Evolutionary conservation across 1,140 invertebrate species (phyloP).

Genomic region (Drosophila nigrodunni): DNA sequence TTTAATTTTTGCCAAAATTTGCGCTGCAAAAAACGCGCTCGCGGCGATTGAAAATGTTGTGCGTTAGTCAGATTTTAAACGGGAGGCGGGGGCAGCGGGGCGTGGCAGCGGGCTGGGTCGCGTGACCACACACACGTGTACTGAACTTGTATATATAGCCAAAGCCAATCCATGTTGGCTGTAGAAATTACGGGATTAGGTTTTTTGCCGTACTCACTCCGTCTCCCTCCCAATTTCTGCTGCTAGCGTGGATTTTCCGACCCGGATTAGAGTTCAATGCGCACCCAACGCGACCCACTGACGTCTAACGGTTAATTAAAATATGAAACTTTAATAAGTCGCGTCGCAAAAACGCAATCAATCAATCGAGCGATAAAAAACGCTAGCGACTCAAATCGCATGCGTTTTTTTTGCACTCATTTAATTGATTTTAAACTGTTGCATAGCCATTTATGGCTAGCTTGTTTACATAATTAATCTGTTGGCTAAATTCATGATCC

Average conservation of each 20-base stretch:
- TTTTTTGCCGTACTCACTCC: constrained; percentile 52
- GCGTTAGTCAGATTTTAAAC: constrained; percentile 80
- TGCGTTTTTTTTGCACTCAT: constrained; percentile 30
- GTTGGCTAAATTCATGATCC: constrained; percentile 43
- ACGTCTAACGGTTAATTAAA: constrained; percentile 69
- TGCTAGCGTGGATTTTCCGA: constrained; percentile 6
- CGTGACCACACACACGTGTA: constrained; percentile 18
- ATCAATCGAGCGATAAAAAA: constrained; percentile 43
- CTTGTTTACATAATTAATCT: constrained; percentile 64
- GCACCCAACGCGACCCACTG: constrained; percentile 8
- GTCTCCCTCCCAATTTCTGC: neutral
- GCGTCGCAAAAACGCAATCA: constrained; percentile 7
- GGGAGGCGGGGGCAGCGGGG: constrained; percentile 22
- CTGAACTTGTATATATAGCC: neutral
- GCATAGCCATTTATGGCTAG: constrained; percentile 51
- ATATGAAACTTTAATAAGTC: constrained; percentile 73
- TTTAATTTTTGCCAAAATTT: constrained; percentile 68
- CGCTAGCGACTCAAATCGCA: constrained; percentile 1
- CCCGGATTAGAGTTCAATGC: constrained; percentile 75
- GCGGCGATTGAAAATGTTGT: constrained; percentile 74
- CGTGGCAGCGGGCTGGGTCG: neutral
- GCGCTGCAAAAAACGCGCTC: constrained; percentile 62
- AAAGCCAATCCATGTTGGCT: constrained; percentile 57
- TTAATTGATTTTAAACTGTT: constrained; percentile 64
- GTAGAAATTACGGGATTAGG: constrained; percentile 83